Conservation (phyloP, 1,140 invertebrate species). For the Tenebrio molitor region DNA sequence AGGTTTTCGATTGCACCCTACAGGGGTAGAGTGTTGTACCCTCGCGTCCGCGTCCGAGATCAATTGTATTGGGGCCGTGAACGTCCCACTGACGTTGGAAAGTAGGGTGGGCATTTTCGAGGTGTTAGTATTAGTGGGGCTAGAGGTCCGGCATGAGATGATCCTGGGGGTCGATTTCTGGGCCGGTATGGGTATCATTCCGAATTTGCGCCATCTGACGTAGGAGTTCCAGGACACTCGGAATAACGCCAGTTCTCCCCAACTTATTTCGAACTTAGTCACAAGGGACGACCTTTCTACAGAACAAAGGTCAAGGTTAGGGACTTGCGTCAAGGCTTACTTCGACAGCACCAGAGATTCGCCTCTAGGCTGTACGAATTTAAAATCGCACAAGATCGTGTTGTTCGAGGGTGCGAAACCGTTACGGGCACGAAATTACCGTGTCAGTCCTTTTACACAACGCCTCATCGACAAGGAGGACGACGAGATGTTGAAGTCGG, state of each 20-base stretch:
- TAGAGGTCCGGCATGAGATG: constrained; percentile 19
- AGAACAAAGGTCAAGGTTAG: no score
- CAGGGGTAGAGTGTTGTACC: no score
- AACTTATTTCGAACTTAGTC: no score
- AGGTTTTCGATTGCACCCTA: no score
- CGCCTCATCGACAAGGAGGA: constrained; percentile 46
- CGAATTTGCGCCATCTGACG: not conserved
- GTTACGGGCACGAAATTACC: no score
- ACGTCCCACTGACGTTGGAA: no score
- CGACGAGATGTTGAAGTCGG: constrained; percentile 34
- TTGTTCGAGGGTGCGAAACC: constrained; percentile 21
- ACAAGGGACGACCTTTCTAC: no score
- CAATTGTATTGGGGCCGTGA: no score
- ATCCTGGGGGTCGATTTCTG: constrained; percentile 45
- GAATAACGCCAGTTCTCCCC: no score
- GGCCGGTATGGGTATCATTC: constrained; percentile 32
- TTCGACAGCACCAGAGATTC: not conserved
- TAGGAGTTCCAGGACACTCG: constrained; percentile 19
- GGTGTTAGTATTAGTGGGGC: constrained; percentile 41
- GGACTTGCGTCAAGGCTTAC: no score
- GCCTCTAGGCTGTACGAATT: not conserved
- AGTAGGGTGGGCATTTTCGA: constrained; percentile 1
- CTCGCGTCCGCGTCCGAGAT: no score
- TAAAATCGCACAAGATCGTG: not conserved
- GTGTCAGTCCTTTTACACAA: constrained; percentile 52